Evolutionary conservation across 2,888 invertebrate species (phyloP), one percentile per base, ranked within the genome.

Genomic region (Chouioia cunea): DNA sequence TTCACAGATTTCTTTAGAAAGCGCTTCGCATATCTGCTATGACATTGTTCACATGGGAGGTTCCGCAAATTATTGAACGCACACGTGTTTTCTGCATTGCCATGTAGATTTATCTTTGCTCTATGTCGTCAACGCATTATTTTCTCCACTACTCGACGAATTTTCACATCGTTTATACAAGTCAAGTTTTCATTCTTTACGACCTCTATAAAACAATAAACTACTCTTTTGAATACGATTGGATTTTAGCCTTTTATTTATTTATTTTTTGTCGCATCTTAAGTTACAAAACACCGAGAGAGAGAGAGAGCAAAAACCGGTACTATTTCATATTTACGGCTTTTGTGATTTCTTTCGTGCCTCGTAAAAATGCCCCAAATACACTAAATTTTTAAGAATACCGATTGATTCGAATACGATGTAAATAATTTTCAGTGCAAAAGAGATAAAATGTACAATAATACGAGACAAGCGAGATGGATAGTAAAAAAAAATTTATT

Each of bases 171-270:
- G 36, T 36, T 36, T 36, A 36, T 36, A 10, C 36, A 36, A 36
- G 36, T 36, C 36, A 36, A 36, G 36, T 1, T 10, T 36, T 10
- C 80, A 77, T 77, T 36, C 70, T 84, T 83, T 81, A 82, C 75
- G 76, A 67, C 78, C 73, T 73, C 79, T 79, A 83, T 84, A 83
- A 84, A 84, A 82, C 83, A 84, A 82, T 83, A 80, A 84, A 83
- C 78, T 75, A 77, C 74, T 69, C 75, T 76, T 76, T 78, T 71
- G 77, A 76, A 73, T 74, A 71, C 66, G 73, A 60, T 72, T 73
- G 65, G 68, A 75, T 76, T 74, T 63, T 66, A 71, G 72, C 66
- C 74, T 73, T 59, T 74, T 56, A 18, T 22, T 59, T 23, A 50
- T 64, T 43, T 62, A 65, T 44, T 58, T 18, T 47, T 27, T 59